These are phyloP conservation scores for Linurgus olivaceus DNA, from an alignment of 2,797 vertebrate genomes.

Conservation along the genomic window DNA sequence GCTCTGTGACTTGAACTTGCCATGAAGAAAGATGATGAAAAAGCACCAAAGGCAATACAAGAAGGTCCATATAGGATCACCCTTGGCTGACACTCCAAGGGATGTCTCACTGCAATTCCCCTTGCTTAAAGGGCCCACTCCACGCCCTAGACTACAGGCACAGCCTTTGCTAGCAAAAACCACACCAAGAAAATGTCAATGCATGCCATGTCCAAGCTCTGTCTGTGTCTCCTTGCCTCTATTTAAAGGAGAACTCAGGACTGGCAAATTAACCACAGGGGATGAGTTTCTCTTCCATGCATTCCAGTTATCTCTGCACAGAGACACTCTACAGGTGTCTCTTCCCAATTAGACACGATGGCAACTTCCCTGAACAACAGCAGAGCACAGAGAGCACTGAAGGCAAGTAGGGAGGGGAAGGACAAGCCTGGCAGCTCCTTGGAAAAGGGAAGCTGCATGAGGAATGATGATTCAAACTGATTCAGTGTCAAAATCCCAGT, in stretches of 20 bases:
- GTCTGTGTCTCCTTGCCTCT: neutral
- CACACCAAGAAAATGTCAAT: neutral
- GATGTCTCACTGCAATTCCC: neutral
- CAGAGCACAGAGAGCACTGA: neutral
- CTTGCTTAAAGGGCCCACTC: neutral
- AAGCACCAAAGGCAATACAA: neutral
- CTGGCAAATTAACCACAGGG: neutral
- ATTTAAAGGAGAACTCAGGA: neutral
- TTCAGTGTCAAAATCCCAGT: neutral
- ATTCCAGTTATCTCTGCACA: neutral
- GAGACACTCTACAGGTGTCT: neutral
- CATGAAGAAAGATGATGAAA: neutral
- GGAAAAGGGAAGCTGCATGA: neutral
- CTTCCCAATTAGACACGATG: neutral
- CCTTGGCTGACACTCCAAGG: neutral
- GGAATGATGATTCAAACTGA: neutral
- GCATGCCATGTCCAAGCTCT: neutral
- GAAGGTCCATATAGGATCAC: neutral
- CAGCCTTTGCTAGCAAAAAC: neutral
- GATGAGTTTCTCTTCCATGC: neutral
- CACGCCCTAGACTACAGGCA: neutral
- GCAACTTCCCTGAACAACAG: neutral
- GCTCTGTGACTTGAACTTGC: neutral
- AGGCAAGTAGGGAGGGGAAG: neutral
- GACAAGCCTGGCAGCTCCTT: neutral